Conservation (phyloP, 2,888 invertebrate genomes). For the Lasioglossum leucozonium region DNA sequence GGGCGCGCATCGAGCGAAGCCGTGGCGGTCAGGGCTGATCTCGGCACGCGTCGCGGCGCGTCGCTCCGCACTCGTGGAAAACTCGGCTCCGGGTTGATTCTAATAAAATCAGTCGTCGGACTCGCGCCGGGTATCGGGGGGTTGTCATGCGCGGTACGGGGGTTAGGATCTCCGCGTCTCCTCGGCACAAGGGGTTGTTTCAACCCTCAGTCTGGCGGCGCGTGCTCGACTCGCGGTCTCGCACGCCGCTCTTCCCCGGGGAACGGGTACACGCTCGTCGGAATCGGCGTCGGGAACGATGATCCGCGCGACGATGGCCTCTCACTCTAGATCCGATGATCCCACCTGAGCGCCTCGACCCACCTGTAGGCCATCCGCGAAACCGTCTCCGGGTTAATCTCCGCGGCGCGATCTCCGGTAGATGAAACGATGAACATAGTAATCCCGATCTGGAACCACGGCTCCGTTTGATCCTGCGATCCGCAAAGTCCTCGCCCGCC, state of each 20-base stretch:
- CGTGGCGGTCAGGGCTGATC: not conserved
- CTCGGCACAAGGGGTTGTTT: conserved; percentile 68
- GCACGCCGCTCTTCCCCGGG: conserved; percentile 44
- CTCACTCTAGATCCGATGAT: conserved; percentile 27
- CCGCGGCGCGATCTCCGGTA: not conserved
- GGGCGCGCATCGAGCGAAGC: not conserved
- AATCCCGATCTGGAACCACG: not conserved
- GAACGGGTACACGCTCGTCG: not conserved
- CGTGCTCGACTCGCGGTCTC: conserved; percentile 79
- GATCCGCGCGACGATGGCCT: conserved; percentile 8
- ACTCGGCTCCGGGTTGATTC: conserved; percentile 23
- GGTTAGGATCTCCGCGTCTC: conserved; percentile 29
- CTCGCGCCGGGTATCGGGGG: conserved; percentile 8
- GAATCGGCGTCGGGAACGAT: not conserved
- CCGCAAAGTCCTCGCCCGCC: not conserved
- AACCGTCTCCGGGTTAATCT: not conserved
- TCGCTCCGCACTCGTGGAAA: conserved; percentile 8
- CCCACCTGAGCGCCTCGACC: conserved; percentile 23
- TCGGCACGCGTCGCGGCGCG: not conserved
- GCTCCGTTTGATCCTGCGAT: not conserved
- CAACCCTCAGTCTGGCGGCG: conserved; percentile 82
- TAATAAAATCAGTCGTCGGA: conserved; percentile 44
- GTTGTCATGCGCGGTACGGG: conserved; percentile 64
- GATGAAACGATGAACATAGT: not conserved
- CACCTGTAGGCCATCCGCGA: not conserved